A percentile compares a stretch with the other conserved stretches of the same genome.
phyloP scores from a whole-genome alignment of 2,888 invertebrate genomes.

The Tethea ocularis region DNA sequence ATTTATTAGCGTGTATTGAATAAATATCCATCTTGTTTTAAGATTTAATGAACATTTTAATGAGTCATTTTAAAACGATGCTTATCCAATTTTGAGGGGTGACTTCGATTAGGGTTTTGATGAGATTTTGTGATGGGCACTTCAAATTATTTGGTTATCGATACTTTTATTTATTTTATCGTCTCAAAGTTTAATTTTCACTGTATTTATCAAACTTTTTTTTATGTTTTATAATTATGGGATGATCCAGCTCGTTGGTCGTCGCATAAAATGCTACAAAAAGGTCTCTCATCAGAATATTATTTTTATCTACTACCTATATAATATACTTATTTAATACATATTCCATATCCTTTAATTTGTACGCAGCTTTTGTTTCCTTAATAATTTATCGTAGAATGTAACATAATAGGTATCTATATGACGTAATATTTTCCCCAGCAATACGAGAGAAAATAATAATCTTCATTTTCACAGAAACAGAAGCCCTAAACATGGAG shows the following conservation, averaged over 20 bases:
- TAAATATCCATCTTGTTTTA: slow-evolving; percentile 3
- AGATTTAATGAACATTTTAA: slow-evolving; percentile 3
- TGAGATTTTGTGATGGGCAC: not conserved
- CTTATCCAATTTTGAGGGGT: slow-evolving; percentile 1
- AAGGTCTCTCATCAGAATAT: not conserved
- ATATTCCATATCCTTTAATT: not conserved
- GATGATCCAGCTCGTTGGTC: too few relatives aligned
- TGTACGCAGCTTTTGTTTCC: not conserved
- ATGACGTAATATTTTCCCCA: not conserved
- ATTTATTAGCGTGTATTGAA: slow-evolving; percentile 1
- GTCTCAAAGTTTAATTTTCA: not conserved
- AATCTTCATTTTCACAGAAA: not conserved
- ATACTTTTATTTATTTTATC: not conserved
- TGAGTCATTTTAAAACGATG: not conserved
- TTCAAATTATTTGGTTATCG: not conserved
- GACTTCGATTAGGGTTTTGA: not conserved
- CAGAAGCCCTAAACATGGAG: slow-evolving; percentile 4
- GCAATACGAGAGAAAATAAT: not conserved
- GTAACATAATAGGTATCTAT: not conserved
- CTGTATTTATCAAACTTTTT: too few relatives aligned
- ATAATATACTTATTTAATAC: not conserved
- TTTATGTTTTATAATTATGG: too few relatives aligned
- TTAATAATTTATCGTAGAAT: not conserved
- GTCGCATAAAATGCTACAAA: too few relatives aligned
- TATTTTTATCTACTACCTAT: not conserved